These are phyloP conservation scores for Ectropis crepuscularia DNA, from an alignment of 2,888 invertebrate genomes.

Conservation along the genomic window DNA sequence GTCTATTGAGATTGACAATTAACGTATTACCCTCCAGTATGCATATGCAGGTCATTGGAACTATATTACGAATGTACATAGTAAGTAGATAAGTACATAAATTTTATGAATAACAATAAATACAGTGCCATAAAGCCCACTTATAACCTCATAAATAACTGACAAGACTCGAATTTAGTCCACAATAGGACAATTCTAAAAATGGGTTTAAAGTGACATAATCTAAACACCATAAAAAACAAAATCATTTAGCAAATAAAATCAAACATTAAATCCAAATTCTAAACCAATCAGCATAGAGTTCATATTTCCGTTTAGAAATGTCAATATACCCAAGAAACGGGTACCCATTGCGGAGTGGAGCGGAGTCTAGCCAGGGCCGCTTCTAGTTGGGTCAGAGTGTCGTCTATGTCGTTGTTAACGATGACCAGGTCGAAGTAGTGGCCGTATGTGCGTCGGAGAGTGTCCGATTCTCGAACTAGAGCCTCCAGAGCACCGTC, in stretches of 20 bases:
- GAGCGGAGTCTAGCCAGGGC: conserved; percentile 96
- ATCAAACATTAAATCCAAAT: conserved; percentile 32
- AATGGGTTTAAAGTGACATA: background rate
- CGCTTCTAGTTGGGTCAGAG: conserved; percentile 95
- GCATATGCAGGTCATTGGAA: no score
- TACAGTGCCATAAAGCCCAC: no score
- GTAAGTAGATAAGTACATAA: no score
- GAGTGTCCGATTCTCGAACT: conserved; percentile 97
- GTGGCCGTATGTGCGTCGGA: conserved; percentile 98
- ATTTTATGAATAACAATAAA: no score
- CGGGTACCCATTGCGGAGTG: conserved; percentile 98
- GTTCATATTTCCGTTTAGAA: conserved; percentile 49
- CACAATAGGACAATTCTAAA: background rate
- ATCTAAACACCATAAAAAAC: background rate
- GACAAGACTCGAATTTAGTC: no score
- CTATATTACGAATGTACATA: no score
- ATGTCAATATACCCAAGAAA: conserved; percentile 98
- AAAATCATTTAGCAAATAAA: background rate
- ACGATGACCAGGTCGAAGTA: conserved; percentile 99
- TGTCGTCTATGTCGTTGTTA: conserved; percentile 99
- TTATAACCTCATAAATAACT: no score
- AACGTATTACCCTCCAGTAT: no score
- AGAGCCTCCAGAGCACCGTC: conserved; percentile 98
- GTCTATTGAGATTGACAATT: no score
- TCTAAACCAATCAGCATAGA: conserved; percentile 42